Base-by-base conservation (phyloP, 1,140 invertebrate species). In the Bombus picipes region DNA sequence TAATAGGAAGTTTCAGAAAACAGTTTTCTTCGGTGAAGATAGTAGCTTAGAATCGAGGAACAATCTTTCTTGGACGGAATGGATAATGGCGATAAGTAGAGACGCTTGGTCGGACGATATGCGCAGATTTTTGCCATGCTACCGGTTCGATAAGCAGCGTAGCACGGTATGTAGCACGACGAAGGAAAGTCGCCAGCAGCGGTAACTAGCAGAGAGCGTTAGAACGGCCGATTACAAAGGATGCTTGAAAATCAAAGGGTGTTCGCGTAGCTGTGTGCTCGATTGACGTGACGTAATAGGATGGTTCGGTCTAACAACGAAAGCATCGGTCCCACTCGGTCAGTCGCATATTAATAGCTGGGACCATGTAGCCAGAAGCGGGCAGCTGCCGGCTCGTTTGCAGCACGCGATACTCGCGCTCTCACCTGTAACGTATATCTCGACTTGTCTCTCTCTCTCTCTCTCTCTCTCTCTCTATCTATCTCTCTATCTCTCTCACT, bases 341-440 rank as follows among this genome's bases (percentile, higher is more conserved):
- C 94, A 93, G 93, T 93, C 92, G 93, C 91, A 94, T 94, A 94
- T 94, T 94, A 94, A 94, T 94, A 94, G 89, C 88, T 79, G 83
- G 81, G 89, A 90, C 86, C 89, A 85, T 91, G 89, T 91, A 93
- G 93, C 93, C 93, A 93, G 89, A 72, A 93, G 89, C 89, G 91
- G 91, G 87, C 94, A 94, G 93, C 93, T 94, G 94, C 94, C 91
- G 92, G 91, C 92, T 94, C 92, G 94, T 94, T 94, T 94, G 92
- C 93, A 93, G 92, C 94, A 94, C 93, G 94, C 94, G 92, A 94
- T 91, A 92, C 80, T 86, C 87, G 88, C 91, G 91, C 93, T 94
- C 94, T 95, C 94, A 95, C 94, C 94, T 95, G 94, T 95, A 94
- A 94, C 93, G 92, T 91, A 92, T 91, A 92, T 88, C 91, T 93